Evolutionary conservation across 2,113 vertebrate genomes (phyloP).

Genomic region (Pseudonaja textilis): DNA sequence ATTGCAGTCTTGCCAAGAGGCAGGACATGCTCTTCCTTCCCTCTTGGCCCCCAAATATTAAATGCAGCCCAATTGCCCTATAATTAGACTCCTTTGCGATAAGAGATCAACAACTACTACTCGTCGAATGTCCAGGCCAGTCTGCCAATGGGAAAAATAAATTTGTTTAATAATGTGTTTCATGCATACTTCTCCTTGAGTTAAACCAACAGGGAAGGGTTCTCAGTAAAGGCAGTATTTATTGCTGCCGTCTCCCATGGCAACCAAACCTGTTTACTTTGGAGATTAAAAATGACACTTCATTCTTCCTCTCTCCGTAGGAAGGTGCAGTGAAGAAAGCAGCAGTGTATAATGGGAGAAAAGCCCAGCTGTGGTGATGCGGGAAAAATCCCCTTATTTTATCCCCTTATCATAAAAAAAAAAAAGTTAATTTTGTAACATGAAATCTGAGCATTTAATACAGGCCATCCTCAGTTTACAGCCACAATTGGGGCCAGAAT

Average conservation of each 20-base stretch:
- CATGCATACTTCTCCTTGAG: constrained; percentile 42
- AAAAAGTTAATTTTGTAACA: constrained; percentile 23
- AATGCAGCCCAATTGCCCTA: background rate
- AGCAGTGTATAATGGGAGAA: constrained; percentile 6
- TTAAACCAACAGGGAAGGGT: constrained; percentile 42
- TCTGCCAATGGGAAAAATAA: constrained; percentile 31
- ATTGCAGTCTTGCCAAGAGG: background rate
- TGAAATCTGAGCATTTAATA: constrained; percentile 18
- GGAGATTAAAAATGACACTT: constrained; percentile 38
- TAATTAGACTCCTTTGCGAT: background rate
- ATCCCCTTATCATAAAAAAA: background rate
- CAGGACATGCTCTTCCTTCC: background rate
- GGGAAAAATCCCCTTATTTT: constrained; percentile 23
- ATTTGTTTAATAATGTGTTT: constrained; percentile 45
- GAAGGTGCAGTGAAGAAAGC: background rate
- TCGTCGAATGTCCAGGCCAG: background rate
- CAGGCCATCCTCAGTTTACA: background rate
- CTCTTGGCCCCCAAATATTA: background rate
- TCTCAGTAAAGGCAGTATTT: constrained; percentile 58
- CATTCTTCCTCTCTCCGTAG: constrained; percentile 17
- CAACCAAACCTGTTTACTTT: constrained; percentile 61
- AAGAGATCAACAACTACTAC: background rate
- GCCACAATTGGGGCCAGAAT: background rate
- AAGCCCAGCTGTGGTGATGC: constrained; percentile 20
- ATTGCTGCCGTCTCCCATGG: constrained; percentile 53